Conservation (phyloP, 2,797 vertebrate species). For the Sphaeramia orbicularis region DNA sequence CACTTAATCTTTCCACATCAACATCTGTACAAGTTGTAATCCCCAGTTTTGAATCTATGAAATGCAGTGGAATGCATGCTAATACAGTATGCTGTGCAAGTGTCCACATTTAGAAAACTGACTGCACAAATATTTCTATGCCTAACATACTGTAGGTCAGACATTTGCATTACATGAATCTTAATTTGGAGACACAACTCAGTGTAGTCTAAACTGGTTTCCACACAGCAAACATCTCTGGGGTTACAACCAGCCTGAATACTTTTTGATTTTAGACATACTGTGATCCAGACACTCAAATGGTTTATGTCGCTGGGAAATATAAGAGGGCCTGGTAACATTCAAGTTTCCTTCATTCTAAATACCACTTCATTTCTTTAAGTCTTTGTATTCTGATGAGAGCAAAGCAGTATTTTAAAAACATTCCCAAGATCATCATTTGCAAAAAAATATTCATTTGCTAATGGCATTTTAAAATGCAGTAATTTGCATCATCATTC, state of each 20-base stretch:
- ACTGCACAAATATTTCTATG: conserved; percentile 77
- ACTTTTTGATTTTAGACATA: conserved; percentile 46
- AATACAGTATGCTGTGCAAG: conserved; percentile 80
- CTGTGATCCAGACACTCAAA: conserved; percentile 62
- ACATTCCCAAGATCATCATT: conserved; percentile 74
- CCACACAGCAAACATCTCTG: conserved; percentile 44
- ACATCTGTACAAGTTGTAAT: conserved; percentile 80
- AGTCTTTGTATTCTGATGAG: conserved; percentile 52
- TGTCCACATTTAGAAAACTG: conserved; percentile 76
- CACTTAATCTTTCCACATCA: conserved; percentile 58
- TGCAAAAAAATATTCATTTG: conserved; percentile 64
- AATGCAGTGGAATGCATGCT: conserved; percentile 83
- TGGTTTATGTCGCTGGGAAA: conserved; percentile 47
- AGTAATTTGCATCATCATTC: conserved; percentile 68
- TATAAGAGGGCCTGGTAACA: conserved; percentile 65
- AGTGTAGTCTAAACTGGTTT: conserved; percentile 47
- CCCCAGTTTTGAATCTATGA: conserved; percentile 73
- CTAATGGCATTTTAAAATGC: conserved; percentile 50
- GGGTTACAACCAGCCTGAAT: conserved; percentile 38
- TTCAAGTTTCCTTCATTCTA: conserved; percentile 66
- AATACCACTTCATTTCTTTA: conserved; percentile 57
- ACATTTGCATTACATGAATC: conserved; percentile 74
- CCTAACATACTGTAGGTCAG: conserved; percentile 71
- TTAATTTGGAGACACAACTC: conserved; percentile 73
- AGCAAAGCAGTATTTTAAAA: conserved; percentile 70